Conservation (phyloP, 2,888 invertebrate genomes). For the Prosapia bicincta region DNA sequence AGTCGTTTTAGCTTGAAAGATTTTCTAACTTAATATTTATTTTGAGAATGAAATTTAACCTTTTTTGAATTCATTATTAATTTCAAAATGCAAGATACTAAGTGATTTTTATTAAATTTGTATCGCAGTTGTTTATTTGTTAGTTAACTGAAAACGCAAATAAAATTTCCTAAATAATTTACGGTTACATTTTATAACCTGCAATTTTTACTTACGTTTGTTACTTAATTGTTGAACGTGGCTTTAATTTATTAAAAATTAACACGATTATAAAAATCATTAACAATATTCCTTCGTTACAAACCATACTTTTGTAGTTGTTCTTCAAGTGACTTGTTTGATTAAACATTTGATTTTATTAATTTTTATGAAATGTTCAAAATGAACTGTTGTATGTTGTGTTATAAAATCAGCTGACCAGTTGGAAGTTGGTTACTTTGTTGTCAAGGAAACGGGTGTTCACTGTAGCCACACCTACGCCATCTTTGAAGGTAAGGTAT, state of each 20-base stretch:
- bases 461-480: neutral
- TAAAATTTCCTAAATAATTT: too few species aligned
- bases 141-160: too few species aligned
- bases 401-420: neutral
- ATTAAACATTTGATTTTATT: neutral
- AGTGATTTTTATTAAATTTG: too few species aligned
- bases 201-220: neutral
- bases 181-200: too few species aligned
- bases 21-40: too few species aligned
- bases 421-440: neutral
- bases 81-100: too few species aligned
- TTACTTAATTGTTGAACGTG: neutral
- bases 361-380: neutral
- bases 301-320: neutral
- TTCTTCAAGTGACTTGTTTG: neutral
- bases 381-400: neutral
- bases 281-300: neutral
- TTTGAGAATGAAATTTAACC: too few species aligned
- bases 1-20: too few species aligned
- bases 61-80: too few species aligned
- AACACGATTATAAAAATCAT: neutral
- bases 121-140: too few species aligned
- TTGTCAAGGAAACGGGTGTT: neutral
- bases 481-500: neutral
- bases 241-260: neutral